Base-by-base conservation (phyloP, 2,113 vertebrate species). In the Lophotis ruficrista region DNA sequence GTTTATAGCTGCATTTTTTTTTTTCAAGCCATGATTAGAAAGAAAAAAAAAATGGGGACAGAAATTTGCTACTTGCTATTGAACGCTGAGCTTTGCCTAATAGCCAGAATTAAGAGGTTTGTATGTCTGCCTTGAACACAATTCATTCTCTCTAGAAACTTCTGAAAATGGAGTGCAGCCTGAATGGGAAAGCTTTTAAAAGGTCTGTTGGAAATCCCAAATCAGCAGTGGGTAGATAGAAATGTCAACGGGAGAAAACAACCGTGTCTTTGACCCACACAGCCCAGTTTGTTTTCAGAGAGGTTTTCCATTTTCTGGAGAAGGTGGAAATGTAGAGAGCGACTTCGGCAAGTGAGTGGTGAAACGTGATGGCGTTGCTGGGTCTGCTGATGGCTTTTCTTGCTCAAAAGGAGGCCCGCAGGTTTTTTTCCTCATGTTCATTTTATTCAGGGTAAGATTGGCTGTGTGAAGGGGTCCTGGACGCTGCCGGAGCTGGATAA, bases 31-130 rank as follows among this genome's bases (percentile, higher is more conserved):
- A 5, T 3, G 2, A 79, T 96, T 83, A 79, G n/a, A 24, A 60
- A 70, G 31, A 20, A n/a, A 87, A 56, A 87, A 50, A 47, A 48
- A 66, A 71, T 8, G 4, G 37, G 57, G 69, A 25, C 41, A 77
- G 31, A 77, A 89, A 62, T 30, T 48, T 71, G 33, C 78, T 76
- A 0, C 60, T 91, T 91, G 53, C 61, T 72, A 4, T 81, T 92
- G 71, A 95, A 65, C 37, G 23, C 38, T 65, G 76, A 96, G 62
- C 54, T 95, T 77, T 94, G 54, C 71, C 56, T 93, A 57, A 86
- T 50, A 76, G 68, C 71, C 57, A 89, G 31, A 94, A 91, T 35
- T 9, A 28, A 41, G 83, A 76, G 25, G 60, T 90, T 73, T 50
- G 16, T 12, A 4, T 35, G 60, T 68, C 27, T 92, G 65, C 87